Evolutionary conservation across 2,888 invertebrate species (phyloP).

Genomic region (Leuctra nigra): DNA sequence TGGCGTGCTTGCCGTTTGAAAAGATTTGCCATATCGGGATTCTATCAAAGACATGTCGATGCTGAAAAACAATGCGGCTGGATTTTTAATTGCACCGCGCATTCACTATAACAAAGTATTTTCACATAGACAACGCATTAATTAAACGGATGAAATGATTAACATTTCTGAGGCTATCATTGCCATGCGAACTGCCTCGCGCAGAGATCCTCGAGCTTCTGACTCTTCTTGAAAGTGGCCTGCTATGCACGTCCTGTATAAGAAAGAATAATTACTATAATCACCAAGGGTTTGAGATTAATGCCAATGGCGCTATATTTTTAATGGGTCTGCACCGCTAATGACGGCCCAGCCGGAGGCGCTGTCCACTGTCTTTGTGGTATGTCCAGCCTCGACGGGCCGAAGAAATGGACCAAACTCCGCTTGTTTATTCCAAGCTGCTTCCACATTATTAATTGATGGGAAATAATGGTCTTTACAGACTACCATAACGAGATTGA

Average conservation of each 20-base stretch:
- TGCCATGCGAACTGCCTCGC: not conserved
- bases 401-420: not conserved
- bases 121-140: constrained; percentile 4
- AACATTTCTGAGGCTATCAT: not conserved
- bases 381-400: not conserved
- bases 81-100: constrained; percentile 2
- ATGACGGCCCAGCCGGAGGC: constrained; percentile 1
- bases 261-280: constrained; percentile 8
- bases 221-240: not conserved
- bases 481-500: too few relatives aligned
- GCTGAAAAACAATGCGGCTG: constrained; percentile 1
- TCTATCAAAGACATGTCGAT: not conserved
- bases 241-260: not conserved
- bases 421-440: too few relatives aligned
- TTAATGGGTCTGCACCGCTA: not conserved
- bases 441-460: too few relatives aligned
- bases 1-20: constrained; percentile 5
- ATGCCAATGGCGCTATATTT: constrained; percentile 4
- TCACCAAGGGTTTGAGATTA: constrained; percentile 1
- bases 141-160: constrained; percentile 4
- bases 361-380: not conserved
- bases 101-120: constrained; percentile 1
- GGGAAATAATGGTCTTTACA: too few relatives aligned
- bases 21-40: constrained; percentile 10
- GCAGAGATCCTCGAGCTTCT: not conserved